Evolutionary conservation across 2,113 vertebrate species (phyloP), one percentile per base, ranked within the genome.

Genomic region (Ardeotis arabs): DNA sequence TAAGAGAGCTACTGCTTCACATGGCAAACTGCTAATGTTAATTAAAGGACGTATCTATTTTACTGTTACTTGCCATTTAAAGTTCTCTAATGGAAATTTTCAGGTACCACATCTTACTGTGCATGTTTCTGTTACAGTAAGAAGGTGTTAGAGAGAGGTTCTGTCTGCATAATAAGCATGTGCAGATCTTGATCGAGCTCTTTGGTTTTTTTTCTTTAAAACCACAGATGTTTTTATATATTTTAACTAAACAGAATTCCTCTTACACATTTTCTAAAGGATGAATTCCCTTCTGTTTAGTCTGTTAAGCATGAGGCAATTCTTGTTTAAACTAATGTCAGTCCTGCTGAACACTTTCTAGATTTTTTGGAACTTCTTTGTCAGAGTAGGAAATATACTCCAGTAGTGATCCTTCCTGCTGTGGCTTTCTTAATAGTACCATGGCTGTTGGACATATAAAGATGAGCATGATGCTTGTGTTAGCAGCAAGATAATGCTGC

Each of bases 161-260:
- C 35, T 60, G 7, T 79, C 28, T 76, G 45, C n/a, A 29, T 39
- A 67, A 72, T 39, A 67, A 72, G 55, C 21, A 10, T 2, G 3
- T 73, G 58, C 63, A 80, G 60, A n/a, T 76, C 49, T 91, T 73
- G 23, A 60, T 45, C 35, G 62, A 23, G 33, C 45, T 75, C 44
- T 63, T 20, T 17, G 9, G 10, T 45, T 73, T 39, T 81, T 60
- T 93, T 91, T 49, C 58, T 84, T 74, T 20, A 49, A 86, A 84
- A 27, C 35, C 7, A 7, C 29, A 27, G 1, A 1, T 44, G 4
- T 11, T 66, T 87, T 85, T 64, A 44, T 3, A 0, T 55, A 31
- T 56, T 81, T 82, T 60, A 80, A 66, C 29, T 62, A 23, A 68
- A 80, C 37, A 9, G 27, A 52, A 28, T 66, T 90, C 18, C 20